These are phyloP conservation scores for Xenentodon cancila DNA, from an alignment of 2,797 vertebrate species.

Conservation along the genomic window DNA sequence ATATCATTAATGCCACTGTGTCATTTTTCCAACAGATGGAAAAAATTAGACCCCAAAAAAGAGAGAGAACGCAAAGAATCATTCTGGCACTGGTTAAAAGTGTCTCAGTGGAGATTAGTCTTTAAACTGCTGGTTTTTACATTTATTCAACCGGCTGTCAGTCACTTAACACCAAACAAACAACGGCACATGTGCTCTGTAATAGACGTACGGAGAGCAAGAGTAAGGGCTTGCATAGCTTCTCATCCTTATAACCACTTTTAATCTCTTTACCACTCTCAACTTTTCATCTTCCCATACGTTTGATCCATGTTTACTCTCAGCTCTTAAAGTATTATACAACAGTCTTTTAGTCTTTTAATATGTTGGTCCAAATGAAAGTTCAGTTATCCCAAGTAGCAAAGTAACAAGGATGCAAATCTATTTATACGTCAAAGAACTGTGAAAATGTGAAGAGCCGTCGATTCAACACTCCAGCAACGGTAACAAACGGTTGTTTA, in stretches of 20 bases:
- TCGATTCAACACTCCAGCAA: too few species aligned
- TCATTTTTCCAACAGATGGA: constrained; percentile 70
- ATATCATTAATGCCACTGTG: constrained; percentile 45
- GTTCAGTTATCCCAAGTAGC: too few species aligned
- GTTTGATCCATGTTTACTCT: too few species aligned
- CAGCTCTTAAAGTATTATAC: too few species aligned
- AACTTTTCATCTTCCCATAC: too few species aligned
- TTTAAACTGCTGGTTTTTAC: constrained; percentile 38
- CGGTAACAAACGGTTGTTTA: too few species aligned
- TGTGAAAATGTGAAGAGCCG: too few species aligned
- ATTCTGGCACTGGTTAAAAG: constrained; percentile 64
- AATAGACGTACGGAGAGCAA: constrained; percentile 25
- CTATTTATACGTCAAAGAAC: too few species aligned
- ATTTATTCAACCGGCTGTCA: constrained; percentile 27
- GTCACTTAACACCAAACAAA: constrained; percentile 47
- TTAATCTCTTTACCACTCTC: constrained; percentile 9
- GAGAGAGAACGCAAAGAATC: constrained; percentile 33
- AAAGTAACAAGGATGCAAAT: too few species aligned
- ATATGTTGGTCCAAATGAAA: too few species aligned
- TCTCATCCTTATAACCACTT: constrained; percentile 18
- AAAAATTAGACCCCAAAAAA: constrained; percentile 67
- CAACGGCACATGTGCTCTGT: constrained; percentile 17
- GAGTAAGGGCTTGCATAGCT: constrained; percentile 15
- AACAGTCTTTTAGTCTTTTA: too few species aligned
- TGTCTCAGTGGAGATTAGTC: constrained; percentile 43